Conservation (phyloP, 2,113 vertebrate genomes). For the Xyrauchen texanus region DNA sequence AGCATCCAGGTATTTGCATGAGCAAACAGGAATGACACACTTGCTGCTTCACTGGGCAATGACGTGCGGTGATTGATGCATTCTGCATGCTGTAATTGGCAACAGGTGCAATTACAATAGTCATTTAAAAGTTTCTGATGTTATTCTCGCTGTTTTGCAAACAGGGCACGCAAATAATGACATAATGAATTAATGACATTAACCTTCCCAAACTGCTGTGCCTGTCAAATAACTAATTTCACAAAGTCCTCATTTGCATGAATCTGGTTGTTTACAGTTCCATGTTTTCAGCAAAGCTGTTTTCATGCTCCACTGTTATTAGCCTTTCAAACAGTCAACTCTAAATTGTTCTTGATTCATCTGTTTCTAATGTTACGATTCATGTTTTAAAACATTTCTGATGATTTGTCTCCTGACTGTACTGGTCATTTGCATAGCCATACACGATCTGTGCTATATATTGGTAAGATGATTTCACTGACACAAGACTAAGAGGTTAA, state of each 20-base stretch:
- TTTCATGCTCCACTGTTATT: background rate
- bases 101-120: slow-evolving; percentile 83
- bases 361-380: too few species aligned
- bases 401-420: background rate
- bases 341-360: too few species aligned
- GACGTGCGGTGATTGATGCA: slow-evolving; percentile 82
- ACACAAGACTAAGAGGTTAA: background rate
- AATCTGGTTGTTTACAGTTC: slow-evolving; percentile 11
- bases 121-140: slow-evolving; percentile 73
- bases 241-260: slow-evolving; percentile 72
- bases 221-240: slow-evolving; percentile 77
- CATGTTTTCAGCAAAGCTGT: background rate
- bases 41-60: slow-evolving; percentile 32
- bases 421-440: background rate
- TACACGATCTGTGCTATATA: background rate
- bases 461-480: background rate
- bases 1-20: background rate
- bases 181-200: slow-evolving; percentile 86
- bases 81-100: slow-evolving; percentile 86
- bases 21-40: slow-evolving; percentile 31
- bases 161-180: slow-evolving; percentile 77
- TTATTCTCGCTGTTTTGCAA: slow-evolving; percentile 59
- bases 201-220: slow-evolving; percentile 82
- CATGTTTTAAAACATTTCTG: too few species aligned
- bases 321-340: too few species aligned